Conservation (phyloP, 2,888 invertebrate species). For the Megamerina dolium region DNA sequence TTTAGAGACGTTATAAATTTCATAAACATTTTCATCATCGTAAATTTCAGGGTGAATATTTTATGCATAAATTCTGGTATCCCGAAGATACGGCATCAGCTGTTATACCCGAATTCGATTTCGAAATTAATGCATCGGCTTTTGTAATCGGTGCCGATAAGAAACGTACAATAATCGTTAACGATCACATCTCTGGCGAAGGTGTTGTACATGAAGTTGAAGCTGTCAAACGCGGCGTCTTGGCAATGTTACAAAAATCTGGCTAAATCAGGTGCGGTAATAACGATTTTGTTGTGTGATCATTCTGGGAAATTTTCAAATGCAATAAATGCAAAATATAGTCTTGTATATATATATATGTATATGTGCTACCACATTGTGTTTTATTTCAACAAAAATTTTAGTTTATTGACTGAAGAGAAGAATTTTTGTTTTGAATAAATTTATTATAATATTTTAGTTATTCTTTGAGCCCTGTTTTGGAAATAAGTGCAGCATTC, state of each 20-base stretch:
- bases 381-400: not conserved
- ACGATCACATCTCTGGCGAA: conserved; percentile 36
- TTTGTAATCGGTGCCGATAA: conserved; percentile 32
- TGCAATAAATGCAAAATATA: not conserved
- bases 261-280: conserved; percentile 16
- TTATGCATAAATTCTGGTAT: conserved; percentile 40
- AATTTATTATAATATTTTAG: no score
- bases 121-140: conserved; percentile 29
- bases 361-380: conserved; percentile 2
- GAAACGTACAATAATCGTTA: conserved; percentile 32
- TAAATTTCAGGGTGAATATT: conserved; percentile 40
- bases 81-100: conserved; percentile 41
- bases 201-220: conserved; percentile 33
- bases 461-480: no score
- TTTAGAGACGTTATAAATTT: conserved; percentile 24
- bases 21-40: conserved; percentile 23
- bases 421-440: no score
- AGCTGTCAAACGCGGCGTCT: conserved; percentile 32
- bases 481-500: no score
- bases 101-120: conserved; percentile 37
- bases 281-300: not conserved
- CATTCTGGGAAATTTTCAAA: not conserved
- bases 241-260: conserved; percentile 33
- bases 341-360: not conserved
- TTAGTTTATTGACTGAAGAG: no score